phyloP scores from a whole-genome alignment of 64 coral and sea anemone species.

The Montipora efflorescens region DNA sequence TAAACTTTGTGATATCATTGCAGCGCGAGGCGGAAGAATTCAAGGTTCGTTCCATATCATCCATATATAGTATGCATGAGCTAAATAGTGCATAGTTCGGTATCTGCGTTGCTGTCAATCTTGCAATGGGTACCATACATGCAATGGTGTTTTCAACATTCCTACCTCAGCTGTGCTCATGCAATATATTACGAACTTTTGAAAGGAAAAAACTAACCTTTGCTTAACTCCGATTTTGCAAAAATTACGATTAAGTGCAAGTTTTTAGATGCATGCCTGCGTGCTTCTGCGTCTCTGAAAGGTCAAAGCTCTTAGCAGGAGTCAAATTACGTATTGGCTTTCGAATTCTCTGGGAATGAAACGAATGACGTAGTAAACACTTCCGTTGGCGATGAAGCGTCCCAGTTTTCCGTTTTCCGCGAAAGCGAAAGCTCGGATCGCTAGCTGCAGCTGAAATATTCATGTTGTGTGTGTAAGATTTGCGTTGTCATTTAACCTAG shows the following conservation, averaged over 20 bases:
- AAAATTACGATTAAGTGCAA: neutral
- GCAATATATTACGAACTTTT: neutral
- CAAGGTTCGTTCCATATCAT: neutral
- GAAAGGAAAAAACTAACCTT: neutral
- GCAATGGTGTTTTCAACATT: neutral
- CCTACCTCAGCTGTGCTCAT: neutral
- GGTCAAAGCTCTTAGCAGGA: constrained; percentile 37
- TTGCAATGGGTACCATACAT: neutral
- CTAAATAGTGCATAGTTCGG: constrained; percentile 1
- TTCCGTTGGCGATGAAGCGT: constrained; percentile 30
- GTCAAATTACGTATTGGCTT: constrained; percentile 50
- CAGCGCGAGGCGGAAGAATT: constrained; percentile 32
- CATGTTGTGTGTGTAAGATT: neutral
- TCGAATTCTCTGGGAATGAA: constrained; percentile 43
- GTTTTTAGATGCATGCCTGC: constrained; percentile 17
- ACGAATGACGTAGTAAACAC: constrained; percentile 22
- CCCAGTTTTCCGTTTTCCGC: neutral
- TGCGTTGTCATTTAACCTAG: neutral
- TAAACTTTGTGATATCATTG: constrained; percentile 37
- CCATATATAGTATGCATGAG: neutral
- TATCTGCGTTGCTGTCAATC: constrained; percentile 1
- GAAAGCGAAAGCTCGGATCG: constrained; percentile 39
- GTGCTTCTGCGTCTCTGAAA: neutral
- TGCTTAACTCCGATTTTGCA: neutral
- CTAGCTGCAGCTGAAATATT: constrained; percentile 4